Conservation (phyloP, 2,113 vertebrate genomes). For the Sylvia atricapilla region DNA sequence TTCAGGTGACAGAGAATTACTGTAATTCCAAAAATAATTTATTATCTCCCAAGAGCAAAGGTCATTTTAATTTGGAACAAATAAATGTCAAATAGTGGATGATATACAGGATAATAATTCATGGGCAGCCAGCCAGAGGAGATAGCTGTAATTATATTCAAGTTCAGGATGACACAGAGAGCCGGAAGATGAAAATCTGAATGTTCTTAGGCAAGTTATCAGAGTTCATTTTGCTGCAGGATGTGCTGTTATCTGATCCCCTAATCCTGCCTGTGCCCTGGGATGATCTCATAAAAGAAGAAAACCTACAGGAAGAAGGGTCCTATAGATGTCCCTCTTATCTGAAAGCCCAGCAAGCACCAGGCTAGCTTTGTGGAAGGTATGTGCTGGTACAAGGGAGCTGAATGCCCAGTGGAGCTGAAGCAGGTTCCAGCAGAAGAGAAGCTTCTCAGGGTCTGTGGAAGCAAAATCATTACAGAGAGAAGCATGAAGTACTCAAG, state of each 20-base stretch:
- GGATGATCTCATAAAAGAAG: background rate
- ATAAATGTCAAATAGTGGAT: slow-evolving; percentile 37
- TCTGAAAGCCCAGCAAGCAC: background rate
- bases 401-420: background rate
- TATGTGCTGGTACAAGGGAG: background rate
- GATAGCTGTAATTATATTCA: slow-evolving; percentile 38
- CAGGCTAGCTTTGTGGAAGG: background rate
- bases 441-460: background rate
- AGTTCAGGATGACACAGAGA: slow-evolving; percentile 2
- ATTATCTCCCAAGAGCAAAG: slow-evolving; percentile 32
- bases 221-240: background rate
- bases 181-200: background rate
- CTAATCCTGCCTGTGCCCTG: background rate
- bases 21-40: slow-evolving; percentile 22
- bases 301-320: background rate
- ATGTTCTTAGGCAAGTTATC: background rate
- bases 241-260: background rate
- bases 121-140: background rate
- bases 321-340: background rate
- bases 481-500: background rate
- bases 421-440: background rate
- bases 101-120: slow-evolving; percentile 26
- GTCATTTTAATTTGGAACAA: slow-evolving; percentile 51
- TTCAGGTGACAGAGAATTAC: slow-evolving; percentile 5
- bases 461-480: background rate